Evolutionary conservation across 2,888 invertebrate genomes (phyloP), one percentile per base, ranked within the genome.

Genomic region (Sthenelais limicola): DNA sequence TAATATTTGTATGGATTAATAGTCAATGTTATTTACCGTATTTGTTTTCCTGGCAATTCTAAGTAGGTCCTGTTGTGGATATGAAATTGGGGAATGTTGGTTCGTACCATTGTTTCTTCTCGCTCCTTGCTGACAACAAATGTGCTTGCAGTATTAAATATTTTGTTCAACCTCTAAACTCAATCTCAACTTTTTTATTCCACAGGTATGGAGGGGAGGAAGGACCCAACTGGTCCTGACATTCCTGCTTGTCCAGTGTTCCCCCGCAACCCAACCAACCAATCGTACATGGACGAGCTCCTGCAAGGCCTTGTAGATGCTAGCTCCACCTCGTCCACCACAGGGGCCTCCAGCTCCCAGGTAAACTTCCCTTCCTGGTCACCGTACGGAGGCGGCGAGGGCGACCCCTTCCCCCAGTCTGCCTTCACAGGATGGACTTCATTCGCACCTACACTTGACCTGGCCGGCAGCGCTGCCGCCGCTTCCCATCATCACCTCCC

Each of bases 161-260:
- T 43, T 43, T 15, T 43, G 9, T 43, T 43, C 43, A 43, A 43
- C 18, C 18, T 9, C 9, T 9, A 43, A 24, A 21, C 26, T 24
- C 21, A 24, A 24, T 24, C 51, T 26, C 26, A 30, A 5, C n/a
- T 62, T 62, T 62, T 9, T 62, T 18, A 3, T 33, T 18, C 18
- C 26, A n/a, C 32, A 54, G 70, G 56, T 18, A 70, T 70, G 70
- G 70, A 70, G 33, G 70, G 70, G 38, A 70, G 70, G 35, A 70
- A 52, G 38, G 70, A 43, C 26, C 38, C 26, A n/a, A 28, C 33
- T 54, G 35, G 54, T 56, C 38, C 30, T n/a, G 18, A 52, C 28
- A 9, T 67, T 7, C 52, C 52, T 21, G 28, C 70, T 7, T 43
- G 43, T n/a, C 38, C 52, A 15, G 54, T 51, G 7, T 70, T 54